Base-by-base conservation (phyloP, 2,113 vertebrate species). In the Melanocharis versteri region DNA sequence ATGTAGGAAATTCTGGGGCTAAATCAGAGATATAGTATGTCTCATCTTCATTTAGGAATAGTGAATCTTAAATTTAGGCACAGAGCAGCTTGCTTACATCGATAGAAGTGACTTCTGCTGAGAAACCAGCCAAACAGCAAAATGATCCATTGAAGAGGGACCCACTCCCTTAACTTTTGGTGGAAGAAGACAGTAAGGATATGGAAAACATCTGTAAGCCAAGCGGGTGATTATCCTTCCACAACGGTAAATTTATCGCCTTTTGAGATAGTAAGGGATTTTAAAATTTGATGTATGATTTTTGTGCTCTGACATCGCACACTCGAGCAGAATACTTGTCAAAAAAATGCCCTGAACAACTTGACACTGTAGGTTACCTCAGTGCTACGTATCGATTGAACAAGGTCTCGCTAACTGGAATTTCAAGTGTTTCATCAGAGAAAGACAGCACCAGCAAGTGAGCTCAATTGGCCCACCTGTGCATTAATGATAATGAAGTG, bases 381-480 rank as follows among this genome's bases (percentile, higher is more conserved):
- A 70, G 90, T 22, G 31, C 48, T 92, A 40, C 72, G 12, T 33
- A 92, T 40, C 83, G 76, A 94, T 90, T 84, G 87, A 94, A 54
- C 37, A 72, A 87, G 90, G 71, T 83, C 83, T 94, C 89, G 33
- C 79, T 93, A 72, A 93, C 87, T 87, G 89, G 82, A 97, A 93
- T 66, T 50, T 91, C 69, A 82, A 93, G 48, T 50, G 62, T 83
- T 96, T 90, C 90, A 91, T 93, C 94, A 95, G 80, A 35, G 48
- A 40, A 69, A 82, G 42, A 64, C 62, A 89, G 30, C 82, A 88
- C 13, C 48, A 54, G 78, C 37, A 35, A 26, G 28, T 33, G 48
- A 91, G 69, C 91, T 96, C 93, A 45, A 19, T 3, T 75, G 51
- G 70, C 76, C 61, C 53, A 79, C 50, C 48, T 62, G 47, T 57